Evolutionary conservation across 2,888 invertebrate species (phyloP), one percentile per base, ranked within the genome.

Genomic region (Monoplex corrugatus): DNA sequence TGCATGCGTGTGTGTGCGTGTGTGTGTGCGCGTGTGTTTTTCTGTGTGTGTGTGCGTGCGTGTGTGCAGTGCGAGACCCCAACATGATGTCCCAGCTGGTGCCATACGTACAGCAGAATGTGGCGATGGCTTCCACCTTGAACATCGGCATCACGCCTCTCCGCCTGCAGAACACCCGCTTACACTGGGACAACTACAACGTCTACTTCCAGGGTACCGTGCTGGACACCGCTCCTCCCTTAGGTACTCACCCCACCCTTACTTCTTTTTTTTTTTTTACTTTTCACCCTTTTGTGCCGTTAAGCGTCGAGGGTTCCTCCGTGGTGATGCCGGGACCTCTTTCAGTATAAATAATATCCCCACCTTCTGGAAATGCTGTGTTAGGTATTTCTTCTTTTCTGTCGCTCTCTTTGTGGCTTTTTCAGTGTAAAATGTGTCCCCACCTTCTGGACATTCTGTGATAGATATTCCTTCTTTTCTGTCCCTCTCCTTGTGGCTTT

Each of bases 101-200:
- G 6, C 57, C 68, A 0, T 72, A n/a, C 44, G 16, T 86, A 44
- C 43, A 68, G 40, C n/a, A 44, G 32, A 28, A 68, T 72, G 23
- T 86, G 68, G n/a, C 40, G 16, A 45, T 86, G n/a, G 38, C 28
- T 28, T 0, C 80, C 43, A 10, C 84, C 43, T n/a, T 68, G 38
- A 6, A 8, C 75, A 6, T 28, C 1, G 57, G 45, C 23, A 72
- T 88, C 68, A 44, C 44, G 38, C 88, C 88, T 2, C 50, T 87
- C 88, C 89, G 89, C 28, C 23, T 83, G 83, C 86, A 90, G 86
- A 86, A 68, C 6, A 83, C 80, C 32, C 87, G 45, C 38, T 32
- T 85, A 13, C 87, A 86, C 43, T 90, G 86, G 72, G 57, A 35
- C 44, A 78, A 94, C 68, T 96, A 94, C 45, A 96, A 94, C 63